Conservation (phyloP, 2,888 invertebrate genomes). For the Synanthedon myopaeformis region DNA sequence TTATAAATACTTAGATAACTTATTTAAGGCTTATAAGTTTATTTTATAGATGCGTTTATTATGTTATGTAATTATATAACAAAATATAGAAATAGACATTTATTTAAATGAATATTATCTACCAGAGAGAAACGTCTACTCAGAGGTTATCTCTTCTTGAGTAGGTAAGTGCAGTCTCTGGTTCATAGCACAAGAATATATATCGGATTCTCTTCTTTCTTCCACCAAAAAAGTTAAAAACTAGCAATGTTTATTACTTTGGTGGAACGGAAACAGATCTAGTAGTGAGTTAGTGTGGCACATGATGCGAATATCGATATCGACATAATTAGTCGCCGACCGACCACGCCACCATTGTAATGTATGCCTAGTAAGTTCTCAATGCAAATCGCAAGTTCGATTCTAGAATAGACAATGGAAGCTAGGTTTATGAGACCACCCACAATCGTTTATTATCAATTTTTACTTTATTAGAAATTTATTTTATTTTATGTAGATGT, state of each 20-base stretch:
- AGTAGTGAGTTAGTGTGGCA: constrained; percentile 52
- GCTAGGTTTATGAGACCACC: constrained; percentile 63
- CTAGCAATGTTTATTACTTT: background rate
- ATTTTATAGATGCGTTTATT: too few species aligned
- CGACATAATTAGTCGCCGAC: constrained; percentile 57
- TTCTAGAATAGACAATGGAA: constrained; percentile 67
- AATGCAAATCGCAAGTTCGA: constrained; percentile 68
- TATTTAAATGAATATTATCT: too few species aligned
- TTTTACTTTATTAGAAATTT: background rate
- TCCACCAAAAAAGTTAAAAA: background rate
- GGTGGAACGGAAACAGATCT: constrained; percentile 17
- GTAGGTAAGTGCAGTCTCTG: too few species aligned
- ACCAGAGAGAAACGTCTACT: too few species aligned
- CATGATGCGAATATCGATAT: constrained; percentile 55
- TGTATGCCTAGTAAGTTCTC: constrained; percentile 60
- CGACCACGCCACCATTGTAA: constrained; percentile 44
- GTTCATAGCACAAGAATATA: too few species aligned
- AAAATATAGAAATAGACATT: too few species aligned
- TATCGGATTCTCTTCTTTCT: too few species aligned
- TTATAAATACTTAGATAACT: too few species aligned
- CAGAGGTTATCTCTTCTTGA: too few species aligned
- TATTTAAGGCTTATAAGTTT: too few species aligned
- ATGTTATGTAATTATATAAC: too few species aligned
- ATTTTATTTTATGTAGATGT: too few species aligned
- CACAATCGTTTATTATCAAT: constrained; percentile 21